Base-by-base conservation (phyloP, 2,888 invertebrate species). In the Acanthopleura granulata region DNA sequence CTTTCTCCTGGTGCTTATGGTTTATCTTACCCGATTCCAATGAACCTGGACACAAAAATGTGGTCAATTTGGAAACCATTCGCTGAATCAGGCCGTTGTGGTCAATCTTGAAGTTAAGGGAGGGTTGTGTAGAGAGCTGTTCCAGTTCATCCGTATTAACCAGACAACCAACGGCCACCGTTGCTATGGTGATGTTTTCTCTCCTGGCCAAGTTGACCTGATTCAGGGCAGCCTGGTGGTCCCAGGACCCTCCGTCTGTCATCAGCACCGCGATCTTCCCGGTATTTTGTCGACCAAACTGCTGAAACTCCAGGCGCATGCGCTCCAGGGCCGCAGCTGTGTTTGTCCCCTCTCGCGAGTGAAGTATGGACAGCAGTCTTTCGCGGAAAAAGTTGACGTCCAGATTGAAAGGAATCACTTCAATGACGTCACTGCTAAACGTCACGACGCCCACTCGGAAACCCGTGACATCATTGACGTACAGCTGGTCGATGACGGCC, bases 201-300 rank as follows among this genome's bases (percentile, higher is more conserved):
- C 25, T 22, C 29, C 25, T 66, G 29, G 66, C 66, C 25, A 66
- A 66, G 14, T 22, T 22, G 29, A 25, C 66, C 29, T 66, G 27
- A 27, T 27, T 66, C 66, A 22, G 27, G 16, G 66, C 66, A 15
- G 66, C 66, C 29, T 27, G 25, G 6, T 22, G 66, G 14, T 66
- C 66, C 66, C 66, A 66, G 16, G 66, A 66, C 3, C 66, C 66
- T 6, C 66, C 66, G 25, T 66, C 66, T 27, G 66, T 66, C 66
- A 66, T 22, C 15, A 66, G 66, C 1, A 66, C 4, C 25, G 4
- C 66, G 16, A 66, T 27, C 6, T 6, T 27, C 6, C 25, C 16
- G 14, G 66, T 27, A 6, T 66, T 27, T 6, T 1, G 15, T 27
- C 66, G 18, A 16, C 66, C 66, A 22, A 16, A 66, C 66, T 16